phyloP scores from a whole-genome alignment of 2,797 vertebrate species.

The Garrulus glandarius region DNA sequence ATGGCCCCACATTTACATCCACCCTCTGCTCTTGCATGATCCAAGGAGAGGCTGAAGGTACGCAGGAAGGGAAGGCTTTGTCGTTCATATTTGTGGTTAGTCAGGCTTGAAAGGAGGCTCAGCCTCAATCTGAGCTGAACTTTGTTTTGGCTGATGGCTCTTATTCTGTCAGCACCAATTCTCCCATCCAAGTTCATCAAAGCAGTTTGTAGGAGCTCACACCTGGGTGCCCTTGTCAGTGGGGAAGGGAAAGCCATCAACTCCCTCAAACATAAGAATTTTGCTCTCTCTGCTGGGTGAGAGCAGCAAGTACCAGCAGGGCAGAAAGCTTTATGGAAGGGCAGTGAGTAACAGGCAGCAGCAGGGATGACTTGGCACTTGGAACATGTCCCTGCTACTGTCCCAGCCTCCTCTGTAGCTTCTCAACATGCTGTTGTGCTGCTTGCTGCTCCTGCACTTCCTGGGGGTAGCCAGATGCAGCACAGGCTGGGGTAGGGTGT shows the following conservation, averaged over 20 bases:
- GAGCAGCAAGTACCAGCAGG: background rate
- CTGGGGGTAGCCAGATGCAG: background rate
- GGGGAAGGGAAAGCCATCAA: background rate
- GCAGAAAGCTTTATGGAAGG: background rate
- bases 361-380: background rate
- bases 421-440: background rate
- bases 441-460: background rate
- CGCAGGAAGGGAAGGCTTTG: background rate
- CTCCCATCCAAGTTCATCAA: background rate
- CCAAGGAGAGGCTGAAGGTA: background rate
- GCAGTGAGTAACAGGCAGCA: background rate
- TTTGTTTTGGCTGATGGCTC: background rate
- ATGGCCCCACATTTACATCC: background rate
- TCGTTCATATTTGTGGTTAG: background rate
- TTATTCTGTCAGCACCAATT: background rate
- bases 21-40: background rate
- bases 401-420: background rate
- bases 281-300: background rate
- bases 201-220: background rate
- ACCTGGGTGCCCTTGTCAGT: background rate
- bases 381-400: rapidly evolving
- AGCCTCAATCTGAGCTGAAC: background rate
- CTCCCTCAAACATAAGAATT: background rate
- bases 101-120: background rate
- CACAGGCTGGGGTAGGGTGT: background rate